Evolutionary conservation across 2,113 vertebrate species (phyloP), one percentile per base, ranked within the genome.

Genomic region (Aleadryas rufinucha): DNA sequence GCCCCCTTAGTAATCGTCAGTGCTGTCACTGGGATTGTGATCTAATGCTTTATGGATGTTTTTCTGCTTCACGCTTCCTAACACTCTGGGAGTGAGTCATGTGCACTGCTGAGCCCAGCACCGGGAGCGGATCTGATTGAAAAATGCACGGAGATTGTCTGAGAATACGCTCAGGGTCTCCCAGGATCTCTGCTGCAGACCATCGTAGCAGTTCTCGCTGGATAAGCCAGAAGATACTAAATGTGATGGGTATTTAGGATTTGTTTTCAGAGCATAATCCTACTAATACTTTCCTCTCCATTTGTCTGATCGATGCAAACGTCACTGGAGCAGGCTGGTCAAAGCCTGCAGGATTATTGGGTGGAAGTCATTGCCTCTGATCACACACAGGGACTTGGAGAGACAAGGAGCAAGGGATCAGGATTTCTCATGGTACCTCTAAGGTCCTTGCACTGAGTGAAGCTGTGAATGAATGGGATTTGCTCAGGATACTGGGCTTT

Each of bases 11-110:
- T 87, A 91, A 89, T 97, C n/a, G 13, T 77, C 89, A 69, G 71
- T 75, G 82, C 66, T 95, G 89, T 92, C 92, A 64, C 96, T 95
- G 80, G 81, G 86, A 96, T 96, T 95, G 90, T 92, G 92, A 95
- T 95, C 77, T 96, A 93, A 96, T 96, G 90, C 63, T 87, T 97
- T 93, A 95, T 76, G 94, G 87, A 96, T 95, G 91, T 90, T 97
- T 95, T 96, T 87, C 95, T 96, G 95, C 94, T 96, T 97, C 86
- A 75, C 35, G 90, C 91, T 94, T 90, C 87, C 94, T 35, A 56
- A 21, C 7, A 0, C 52, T 89, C 79, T 8, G 41, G 90, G 91
- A 89, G 84, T 60, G 68, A 75, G 89, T 84, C 65, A 56, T 69
- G 57, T 47, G 83, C 20, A 21, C 21, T 91, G 90, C 76, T 23